These are phyloP conservation scores for Botia kubotai DNA, from an alignment of 2,797 vertebrate genomes.

Conservation along the genomic window DNA sequence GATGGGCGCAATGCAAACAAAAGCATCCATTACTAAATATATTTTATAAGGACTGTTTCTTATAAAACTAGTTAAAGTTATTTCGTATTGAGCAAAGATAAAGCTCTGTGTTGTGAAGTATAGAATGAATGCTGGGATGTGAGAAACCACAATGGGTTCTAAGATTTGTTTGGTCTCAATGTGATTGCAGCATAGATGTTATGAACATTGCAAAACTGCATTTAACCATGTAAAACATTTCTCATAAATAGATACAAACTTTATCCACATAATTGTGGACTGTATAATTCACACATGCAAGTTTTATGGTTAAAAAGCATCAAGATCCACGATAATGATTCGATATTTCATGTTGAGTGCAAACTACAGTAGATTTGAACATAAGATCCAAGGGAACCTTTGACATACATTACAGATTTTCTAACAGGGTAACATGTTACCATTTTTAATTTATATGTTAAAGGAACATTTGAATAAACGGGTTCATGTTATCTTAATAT, in stretches of 20 bases:
- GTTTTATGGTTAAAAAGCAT: neutral
- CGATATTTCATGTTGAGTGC: neutral
- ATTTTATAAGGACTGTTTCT: too few species aligned
- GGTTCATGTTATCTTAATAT: too few species aligned
- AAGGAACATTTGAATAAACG: too few species aligned
- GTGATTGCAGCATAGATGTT: conserved; percentile 46
- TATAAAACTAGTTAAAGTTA: neutral
- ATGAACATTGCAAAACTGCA: conserved; percentile 6
- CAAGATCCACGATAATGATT: neutral
- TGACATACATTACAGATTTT: too few species aligned
- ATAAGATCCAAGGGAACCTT: neutral
- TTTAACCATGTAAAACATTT: conserved; percentile 11
- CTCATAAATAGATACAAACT: conserved; percentile 22
- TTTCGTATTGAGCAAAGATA: neutral
- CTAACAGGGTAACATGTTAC: too few species aligned
- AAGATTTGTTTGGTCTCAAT: conserved; percentile 42
- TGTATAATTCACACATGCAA: neutral
- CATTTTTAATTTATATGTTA: too few species aligned
- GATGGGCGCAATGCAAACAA: conserved; percentile 61
- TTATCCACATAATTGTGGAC: conserved; percentile 27
- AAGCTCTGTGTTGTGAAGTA: conserved; percentile 22
- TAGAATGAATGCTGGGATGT: conserved; percentile 21
- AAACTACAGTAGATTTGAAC: neutral
- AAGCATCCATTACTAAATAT: neutral
- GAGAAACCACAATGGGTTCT: conserved; percentile 34